These are phyloP conservation scores for Podotricha telesiphe DNA, from an alignment of 2,888 invertebrate genomes.

Conservation along the genomic window DNA sequence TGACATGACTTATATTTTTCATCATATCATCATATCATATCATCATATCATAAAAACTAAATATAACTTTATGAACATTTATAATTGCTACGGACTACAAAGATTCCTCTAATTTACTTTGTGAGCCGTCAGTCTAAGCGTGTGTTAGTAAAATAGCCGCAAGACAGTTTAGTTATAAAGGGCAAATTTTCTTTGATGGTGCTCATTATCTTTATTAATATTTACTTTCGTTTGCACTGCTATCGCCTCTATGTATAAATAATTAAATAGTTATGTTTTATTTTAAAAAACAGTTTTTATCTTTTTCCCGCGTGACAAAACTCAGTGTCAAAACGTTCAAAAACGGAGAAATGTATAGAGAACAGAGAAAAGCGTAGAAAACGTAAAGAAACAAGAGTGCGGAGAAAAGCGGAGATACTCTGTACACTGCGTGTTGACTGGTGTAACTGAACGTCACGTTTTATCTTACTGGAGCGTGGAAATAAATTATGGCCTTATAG, in stretches of 20 bases:
- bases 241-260: conserved; percentile 17
- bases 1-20: neutral
- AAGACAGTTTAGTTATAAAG: conserved; percentile 37
- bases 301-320: too few species aligned
- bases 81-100: conserved; percentile 16
- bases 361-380: too few species aligned
- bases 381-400: too few species aligned
- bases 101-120: conserved; percentile 28
- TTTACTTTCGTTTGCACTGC: conserved; percentile 11
- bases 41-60: neutral
- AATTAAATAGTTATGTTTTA: conserved; percentile 5
- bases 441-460: too few species aligned
- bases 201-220: conserved; percentile 35
- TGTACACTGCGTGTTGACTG: too few species aligned
- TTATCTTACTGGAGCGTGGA: too few species aligned
- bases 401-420: too few species aligned
- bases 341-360: too few species aligned
- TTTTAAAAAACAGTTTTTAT: neutral
- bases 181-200: conserved; percentile 30
- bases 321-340: too few species aligned
- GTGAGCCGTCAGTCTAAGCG: conserved; percentile 29
- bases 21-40: too few species aligned
- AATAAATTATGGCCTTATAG: too few species aligned
- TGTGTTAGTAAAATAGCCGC: conserved; percentile 37
- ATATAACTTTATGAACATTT: neutral